Base-by-base conservation (phyloP, 2,113 vertebrate genomes). In the Tretioscincus oriximinensis region DNA sequence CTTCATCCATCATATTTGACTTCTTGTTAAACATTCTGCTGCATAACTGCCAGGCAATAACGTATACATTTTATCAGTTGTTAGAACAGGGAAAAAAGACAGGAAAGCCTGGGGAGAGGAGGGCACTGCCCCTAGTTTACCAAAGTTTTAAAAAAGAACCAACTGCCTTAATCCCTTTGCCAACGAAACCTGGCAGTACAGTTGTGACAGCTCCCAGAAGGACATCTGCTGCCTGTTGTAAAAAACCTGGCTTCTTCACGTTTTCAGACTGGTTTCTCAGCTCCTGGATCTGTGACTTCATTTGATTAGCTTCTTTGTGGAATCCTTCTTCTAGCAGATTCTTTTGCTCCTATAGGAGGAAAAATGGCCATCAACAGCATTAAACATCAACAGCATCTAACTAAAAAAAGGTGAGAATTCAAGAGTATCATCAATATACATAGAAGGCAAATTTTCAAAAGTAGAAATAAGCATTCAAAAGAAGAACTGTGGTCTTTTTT, bases 161-260 rank as follows among this genome's bases (percentile, higher is more conserved):
- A 7, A 20, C 0, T 7, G 64, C 5, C 16, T 4, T n/a, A 29
- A 58, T 1, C 1, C 5, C 8, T 58, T 7, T 58, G 6, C 14
- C 3, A 18, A 29, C 1, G 12, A 58, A 1, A 20, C n/a, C n/a
- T 24, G 73, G 73, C 21, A 75, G 3, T 2, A 61, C 10, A 0
- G 2, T 1, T 4, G 54, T 12, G 29, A 1, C 73, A 21, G 1
- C 29, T 7, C 3, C 21, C 7, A 1, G 3, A 22, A 75, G 2
- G 8, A 3, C 11, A 21, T 21, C 54, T 9, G 35, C 1, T 12
- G 9, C 1, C 1, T 1, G 1, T 5, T 10, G 20, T 5, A 26
- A 1, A 21, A 21, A 75, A 16, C 21, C 16, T 14, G 58, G 29
- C 29, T 41, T 3, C 22, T 45, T 41, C 29, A 61, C 3, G 1